These are phyloP conservation scores for Poecilia wingei DNA, from an alignment of 2,797 vertebrate genomes.

Conservation along the genomic window DNA sequence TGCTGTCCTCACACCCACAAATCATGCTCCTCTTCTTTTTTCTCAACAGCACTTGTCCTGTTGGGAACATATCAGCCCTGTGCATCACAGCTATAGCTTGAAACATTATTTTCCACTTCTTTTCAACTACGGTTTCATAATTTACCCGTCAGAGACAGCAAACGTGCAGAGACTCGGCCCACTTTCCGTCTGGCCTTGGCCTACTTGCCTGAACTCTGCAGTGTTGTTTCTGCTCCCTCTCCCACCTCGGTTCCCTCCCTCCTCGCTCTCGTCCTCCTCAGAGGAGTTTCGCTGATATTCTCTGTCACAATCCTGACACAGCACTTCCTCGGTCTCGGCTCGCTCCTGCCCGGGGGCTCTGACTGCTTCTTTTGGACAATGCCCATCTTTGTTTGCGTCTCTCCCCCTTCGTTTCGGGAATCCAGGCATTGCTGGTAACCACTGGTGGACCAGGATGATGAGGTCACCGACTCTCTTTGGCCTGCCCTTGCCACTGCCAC, in stretches of 20 bases:
- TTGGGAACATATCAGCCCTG: constrained; percentile 11
- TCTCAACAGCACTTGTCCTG: constrained; percentile 6
- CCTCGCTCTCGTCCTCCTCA: constrained; percentile 44
- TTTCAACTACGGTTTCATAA: constrained; percentile 15
- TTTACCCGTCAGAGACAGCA: constrained; percentile 17
- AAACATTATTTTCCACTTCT: not conserved
- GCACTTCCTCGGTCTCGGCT: constrained; percentile 71
- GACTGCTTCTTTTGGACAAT: constrained; percentile 78
- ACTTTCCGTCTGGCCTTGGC: constrained; percentile 46
- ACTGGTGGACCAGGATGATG: constrained; percentile 71
- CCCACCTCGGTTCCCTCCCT: constrained; percentile 36
- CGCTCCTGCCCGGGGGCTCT: constrained; percentile 51
- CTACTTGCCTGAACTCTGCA: constrained; percentile 47
- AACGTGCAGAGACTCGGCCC: constrained; percentile 6
- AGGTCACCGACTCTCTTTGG: constrained; percentile 78
- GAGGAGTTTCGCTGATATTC: constrained; percentile 68
- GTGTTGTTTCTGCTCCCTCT: not conserved
- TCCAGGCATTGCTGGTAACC: constrained; percentile 81
- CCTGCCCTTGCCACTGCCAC: constrained; percentile 46
- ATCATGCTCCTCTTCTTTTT: constrained; percentile 3
- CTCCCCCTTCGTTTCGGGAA: constrained; percentile 78
- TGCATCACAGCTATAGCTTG: constrained; percentile 1
- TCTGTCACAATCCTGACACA: constrained; percentile 78
- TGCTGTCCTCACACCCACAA: constrained; percentile 15
- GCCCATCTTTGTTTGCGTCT: constrained; percentile 78